Percentiles rank a stretch among this genome's conserved stretches.
Evolutionary conservation across 2,113 vertebrate species (phyloP).

Genomic region (Chinchilla lanigera): DNA sequence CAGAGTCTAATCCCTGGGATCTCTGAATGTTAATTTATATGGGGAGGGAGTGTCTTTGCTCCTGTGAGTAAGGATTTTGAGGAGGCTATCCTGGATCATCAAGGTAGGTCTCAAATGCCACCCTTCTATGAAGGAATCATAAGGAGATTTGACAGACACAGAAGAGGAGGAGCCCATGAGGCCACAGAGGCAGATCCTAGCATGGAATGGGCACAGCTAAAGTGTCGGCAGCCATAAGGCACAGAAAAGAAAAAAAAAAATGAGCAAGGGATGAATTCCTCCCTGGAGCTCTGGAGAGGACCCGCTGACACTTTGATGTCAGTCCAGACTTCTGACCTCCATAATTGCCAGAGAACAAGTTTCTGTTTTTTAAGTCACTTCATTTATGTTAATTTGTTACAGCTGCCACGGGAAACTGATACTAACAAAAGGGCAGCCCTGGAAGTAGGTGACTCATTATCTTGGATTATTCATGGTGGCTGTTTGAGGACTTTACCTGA

Average conservation of each 20-base stretch:
- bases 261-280: background rate
- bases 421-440: background rate
- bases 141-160: background rate
- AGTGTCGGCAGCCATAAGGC: background rate
- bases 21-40: background rate
- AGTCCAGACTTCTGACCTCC: background rate
- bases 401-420: background rate
- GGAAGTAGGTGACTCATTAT: background rate
- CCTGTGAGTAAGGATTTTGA: background rate
- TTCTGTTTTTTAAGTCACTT: background rate
- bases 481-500: background rate
- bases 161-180: background rate
- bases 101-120: background rate
- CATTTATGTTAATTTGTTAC: background rate
- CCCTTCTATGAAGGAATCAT: background rate
- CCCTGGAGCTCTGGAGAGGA: background rate
- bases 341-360: background rate
- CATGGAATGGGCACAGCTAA: background rate
- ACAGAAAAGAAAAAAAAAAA: background rate
- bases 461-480: background rate
- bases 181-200: background rate
- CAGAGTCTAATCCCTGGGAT: background rate
- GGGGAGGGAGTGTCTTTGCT: accelerated
- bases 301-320: background rate
- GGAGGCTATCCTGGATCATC: background rate